Conservation (phyloP, 2,888 invertebrate species). For the Steromphala cineraria region DNA sequence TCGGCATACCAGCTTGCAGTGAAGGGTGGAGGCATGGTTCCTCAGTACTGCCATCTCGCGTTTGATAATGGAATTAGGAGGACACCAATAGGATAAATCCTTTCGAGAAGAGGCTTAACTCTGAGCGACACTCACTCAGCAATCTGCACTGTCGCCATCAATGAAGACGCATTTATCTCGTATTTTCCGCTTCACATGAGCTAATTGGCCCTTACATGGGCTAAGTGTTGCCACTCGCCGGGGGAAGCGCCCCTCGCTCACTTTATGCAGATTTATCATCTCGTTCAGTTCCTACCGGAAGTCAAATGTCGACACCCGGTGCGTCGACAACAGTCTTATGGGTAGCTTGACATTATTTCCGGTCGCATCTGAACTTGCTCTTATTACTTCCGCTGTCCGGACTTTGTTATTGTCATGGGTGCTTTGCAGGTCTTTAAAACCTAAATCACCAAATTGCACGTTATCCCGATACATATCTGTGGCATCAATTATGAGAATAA, state of each 20-base stretch:
- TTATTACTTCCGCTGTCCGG: slow-evolving; percentile 19
- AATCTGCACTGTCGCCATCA: neutral
- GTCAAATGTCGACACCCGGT: slow-evolving; percentile 25
- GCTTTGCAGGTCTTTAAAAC: neutral
- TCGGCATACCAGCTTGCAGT: too few species aligned
- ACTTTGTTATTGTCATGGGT: slow-evolving; percentile 11
- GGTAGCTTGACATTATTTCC: slow-evolving; percentile 3
- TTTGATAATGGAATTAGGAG: neutral
- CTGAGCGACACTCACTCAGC: neutral
- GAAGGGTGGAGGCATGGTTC: too few species aligned
- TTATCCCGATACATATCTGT: neutral
- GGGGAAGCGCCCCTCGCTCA: neutral
- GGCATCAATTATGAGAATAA: too few species aligned
- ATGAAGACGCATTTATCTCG: neutral
- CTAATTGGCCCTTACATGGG: slow-evolving; percentile 3
- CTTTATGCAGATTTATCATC: slow-evolving; percentile 27
- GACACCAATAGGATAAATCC: neutral
- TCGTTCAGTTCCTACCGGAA: slow-evolving; percentile 19
- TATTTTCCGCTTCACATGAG: neutral
- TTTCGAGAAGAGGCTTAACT: neutral
- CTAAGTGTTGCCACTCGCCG: neutral
- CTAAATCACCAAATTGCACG: neutral
- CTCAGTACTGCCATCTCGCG: too few species aligned
- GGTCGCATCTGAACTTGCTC: neutral
- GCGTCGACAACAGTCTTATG: slow-evolving; percentile 4